A percentile compares a stretch with the other conserved stretches of the same genome.
These are phyloP conservation scores for Phymanthus crucifer DNA, from an alignment of 92 coral and sea anemone species.

Conservation along the genomic window DNA sequence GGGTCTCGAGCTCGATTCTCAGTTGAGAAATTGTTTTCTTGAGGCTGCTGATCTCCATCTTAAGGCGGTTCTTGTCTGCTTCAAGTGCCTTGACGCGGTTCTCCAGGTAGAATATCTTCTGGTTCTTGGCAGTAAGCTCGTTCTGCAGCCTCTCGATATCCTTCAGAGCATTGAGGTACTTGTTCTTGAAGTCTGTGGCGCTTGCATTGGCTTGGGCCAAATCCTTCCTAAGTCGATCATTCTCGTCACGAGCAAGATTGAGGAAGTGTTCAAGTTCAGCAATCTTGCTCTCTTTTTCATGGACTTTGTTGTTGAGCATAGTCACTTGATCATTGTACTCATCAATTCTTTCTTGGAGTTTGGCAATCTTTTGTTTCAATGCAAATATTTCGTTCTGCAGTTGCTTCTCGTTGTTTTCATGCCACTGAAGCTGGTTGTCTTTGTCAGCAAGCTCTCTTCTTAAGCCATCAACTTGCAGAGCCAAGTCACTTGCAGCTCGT, in stretches of 20 bases:
- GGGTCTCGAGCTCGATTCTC: conserved; percentile 77
- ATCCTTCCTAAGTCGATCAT: conserved; percentile 82
- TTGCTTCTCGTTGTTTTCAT: conserved; percentile 80
- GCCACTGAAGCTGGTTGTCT: conserved; percentile 80
- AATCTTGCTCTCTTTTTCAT: conserved; percentile 79
- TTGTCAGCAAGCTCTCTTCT: conserved; percentile 70
- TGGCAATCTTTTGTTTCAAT: conserved; percentile 77
- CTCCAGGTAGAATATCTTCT: conserved; percentile 75
- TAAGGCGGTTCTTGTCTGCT: conserved; percentile 66
- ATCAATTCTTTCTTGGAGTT: conserved; percentile 80
- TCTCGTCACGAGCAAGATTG: conserved; percentile 78
- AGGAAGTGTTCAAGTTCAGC: conserved; percentile 82
- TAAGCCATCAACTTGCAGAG: conserved; percentile 45
- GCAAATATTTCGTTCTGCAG: conserved; percentile 78
- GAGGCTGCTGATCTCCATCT: conserved; percentile 53
- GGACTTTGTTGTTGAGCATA: conserved; percentile 69
- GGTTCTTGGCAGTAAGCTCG: conserved; percentile 70
- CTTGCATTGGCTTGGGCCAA: conserved; percentile 79
- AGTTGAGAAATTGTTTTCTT: conserved; percentile 81
- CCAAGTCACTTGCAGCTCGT: conserved; percentile 61
- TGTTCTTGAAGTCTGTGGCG: conserved; percentile 88
- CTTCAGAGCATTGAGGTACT: conserved; percentile 71
- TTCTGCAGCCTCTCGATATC: conserved; percentile 73
- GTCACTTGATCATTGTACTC: conserved; percentile 72
- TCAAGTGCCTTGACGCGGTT: conserved; percentile 69